Percentiles rank a stretch among this genome's conserved stretches.
Conservation (phyloP, 2,797 vertebrate genomes). For the Cirrhinus mrigala region DNA sequence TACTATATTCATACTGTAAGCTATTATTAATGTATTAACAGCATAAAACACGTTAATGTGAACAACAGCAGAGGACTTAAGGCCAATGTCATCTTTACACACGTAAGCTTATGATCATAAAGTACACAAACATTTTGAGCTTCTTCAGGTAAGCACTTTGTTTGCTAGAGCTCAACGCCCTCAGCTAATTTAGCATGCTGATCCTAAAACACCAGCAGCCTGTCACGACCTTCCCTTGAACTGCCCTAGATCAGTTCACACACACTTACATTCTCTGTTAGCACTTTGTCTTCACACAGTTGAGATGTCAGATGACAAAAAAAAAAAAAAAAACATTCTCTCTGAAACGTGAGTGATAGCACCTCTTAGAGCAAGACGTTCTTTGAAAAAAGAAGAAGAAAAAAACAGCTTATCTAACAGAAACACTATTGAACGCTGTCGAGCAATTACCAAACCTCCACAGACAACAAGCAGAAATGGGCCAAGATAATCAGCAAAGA, state of each 20-base stretch:
- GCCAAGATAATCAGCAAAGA: constrained; percentile 41
- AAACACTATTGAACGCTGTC: constrained; percentile 31
- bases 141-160: constrained; percentile 17
- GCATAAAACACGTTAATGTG: not conserved
- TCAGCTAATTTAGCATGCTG: constrained; percentile 29
- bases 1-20: not conserved
- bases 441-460: constrained; percentile 37
- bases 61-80: constrained; percentile 6
- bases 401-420: constrained; percentile 34
- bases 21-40: not conserved
- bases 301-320: constrained; percentile 32
- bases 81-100: constrained; percentile 6
- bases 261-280: constrained; percentile 38
- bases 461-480: constrained; percentile 28
- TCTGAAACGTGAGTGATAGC: constrained; percentile 38
- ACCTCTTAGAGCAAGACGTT: constrained; percentile 2
- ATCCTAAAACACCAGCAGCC: constrained; percentile 32
- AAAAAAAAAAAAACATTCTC: constrained; percentile 4
- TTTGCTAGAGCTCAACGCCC: constrained; percentile 26
- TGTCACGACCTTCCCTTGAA: constrained; percentile 33
- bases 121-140: constrained; percentile 2
- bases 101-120: not conserved
- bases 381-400: not conserved
- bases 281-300: constrained; percentile 37
- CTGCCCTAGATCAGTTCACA: constrained; percentile 36